These are phyloP conservation scores for Thunnus thynnus DNA, from an alignment of 2,113 vertebrate genomes.

Conservation along the genomic window DNA sequence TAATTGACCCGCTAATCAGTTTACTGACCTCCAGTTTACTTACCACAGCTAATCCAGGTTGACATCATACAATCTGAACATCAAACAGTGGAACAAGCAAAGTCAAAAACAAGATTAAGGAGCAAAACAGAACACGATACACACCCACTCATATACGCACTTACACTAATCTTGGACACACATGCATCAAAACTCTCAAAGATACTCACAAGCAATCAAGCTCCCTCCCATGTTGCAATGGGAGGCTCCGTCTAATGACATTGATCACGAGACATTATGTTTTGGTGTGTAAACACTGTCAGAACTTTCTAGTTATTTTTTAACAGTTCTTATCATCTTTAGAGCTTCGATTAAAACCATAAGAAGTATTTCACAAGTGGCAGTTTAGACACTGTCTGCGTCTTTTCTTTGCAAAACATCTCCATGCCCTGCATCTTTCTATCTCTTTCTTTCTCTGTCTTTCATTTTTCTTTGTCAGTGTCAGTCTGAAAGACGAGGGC, in stretches of 20 bases:
- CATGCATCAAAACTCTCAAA: conserved; percentile 55
- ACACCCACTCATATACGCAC: conserved; percentile 50
- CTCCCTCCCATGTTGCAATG: conserved; percentile 46
- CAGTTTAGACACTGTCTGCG: background rate
- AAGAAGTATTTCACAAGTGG: conserved; percentile 14
- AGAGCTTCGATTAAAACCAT: background rate
- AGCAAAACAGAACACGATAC: conserved; percentile 46
- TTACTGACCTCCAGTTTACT: conserved; percentile 71
- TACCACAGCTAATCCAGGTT: conserved; percentile 73
- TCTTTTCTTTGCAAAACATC: background rate
- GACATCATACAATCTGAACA: conserved; percentile 69
- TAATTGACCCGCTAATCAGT: conserved; percentile 73
- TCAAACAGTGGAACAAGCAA: conserved; percentile 64
- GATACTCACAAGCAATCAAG: conserved; percentile 51
- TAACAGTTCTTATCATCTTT: background rate
- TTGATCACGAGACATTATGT: conserved; percentile 16
- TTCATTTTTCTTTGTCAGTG: background rate
- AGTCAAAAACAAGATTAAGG: conserved; percentile 72
- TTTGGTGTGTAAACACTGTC: conserved; percentile 4
- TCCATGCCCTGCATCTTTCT: background rate
- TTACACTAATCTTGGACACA: conserved; percentile 67
- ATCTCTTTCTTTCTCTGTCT: background rate
- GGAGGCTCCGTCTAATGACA: conserved; percentile 1
- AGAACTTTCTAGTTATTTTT: background rate
- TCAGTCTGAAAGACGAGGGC: background rate